These are phyloP conservation scores for Myiozetetes cayanensis DNA, from an alignment of 2,113 vertebrate genomes.

Conservation along the genomic window DNA sequence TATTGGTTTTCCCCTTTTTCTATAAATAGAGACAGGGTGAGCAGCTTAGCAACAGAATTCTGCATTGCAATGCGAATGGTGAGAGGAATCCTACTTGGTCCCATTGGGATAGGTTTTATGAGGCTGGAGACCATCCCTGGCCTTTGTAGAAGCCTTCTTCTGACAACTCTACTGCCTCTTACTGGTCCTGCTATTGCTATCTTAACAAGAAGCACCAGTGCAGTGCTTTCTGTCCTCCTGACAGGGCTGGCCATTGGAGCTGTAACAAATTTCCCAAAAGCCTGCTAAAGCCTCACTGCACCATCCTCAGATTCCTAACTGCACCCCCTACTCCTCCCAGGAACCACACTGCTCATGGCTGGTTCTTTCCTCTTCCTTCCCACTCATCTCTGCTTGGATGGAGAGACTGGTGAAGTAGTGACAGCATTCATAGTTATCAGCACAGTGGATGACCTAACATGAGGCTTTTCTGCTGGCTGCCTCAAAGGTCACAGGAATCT, in stretches of 20 bases:
- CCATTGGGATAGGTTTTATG: background rate
- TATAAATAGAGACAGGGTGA: background rate
- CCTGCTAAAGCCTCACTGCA: background rate
- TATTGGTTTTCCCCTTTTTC: background rate
- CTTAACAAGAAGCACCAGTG: background rate
- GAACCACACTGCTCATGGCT: background rate
- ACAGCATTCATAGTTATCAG: background rate
- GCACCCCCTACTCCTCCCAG: background rate
- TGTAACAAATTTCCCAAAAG: background rate
- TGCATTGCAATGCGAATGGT: background rate
- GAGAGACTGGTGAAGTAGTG: background rate
- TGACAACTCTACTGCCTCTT: background rate
- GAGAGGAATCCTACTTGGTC: background rate
- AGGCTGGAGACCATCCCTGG: background rate
- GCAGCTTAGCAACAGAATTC: background rate
- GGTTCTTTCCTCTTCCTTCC: background rate
- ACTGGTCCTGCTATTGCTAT: background rate
- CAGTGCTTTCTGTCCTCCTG: background rate
- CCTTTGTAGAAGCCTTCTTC: background rate
- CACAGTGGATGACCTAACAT: rapidly evolving
- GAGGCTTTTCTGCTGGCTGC: background rate
- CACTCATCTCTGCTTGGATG: background rate
- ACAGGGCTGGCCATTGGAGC: background rate
- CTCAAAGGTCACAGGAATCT: background rate
- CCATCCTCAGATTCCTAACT: background rate